A percentile compares a stretch with the other conserved stretches of the same genome.
Evolutionary conservation across 1,140 invertebrate species (phyloP).

Genomic region (Sitodiplosis mosellana): DNA sequence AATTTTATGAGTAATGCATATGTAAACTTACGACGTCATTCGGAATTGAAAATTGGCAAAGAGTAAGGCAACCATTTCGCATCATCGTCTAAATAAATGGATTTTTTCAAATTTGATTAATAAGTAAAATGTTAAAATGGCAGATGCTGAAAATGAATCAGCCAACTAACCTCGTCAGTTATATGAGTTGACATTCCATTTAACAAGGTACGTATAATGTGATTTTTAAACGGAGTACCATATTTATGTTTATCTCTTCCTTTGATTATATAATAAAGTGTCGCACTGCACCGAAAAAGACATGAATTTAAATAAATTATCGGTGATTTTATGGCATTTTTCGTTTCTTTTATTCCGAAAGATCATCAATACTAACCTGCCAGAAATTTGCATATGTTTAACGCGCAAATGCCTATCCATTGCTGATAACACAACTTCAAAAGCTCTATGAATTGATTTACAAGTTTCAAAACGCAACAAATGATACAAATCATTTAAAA

Average conservation of each 20-base stretch:
- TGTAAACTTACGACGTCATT: constrained; percentile 66
- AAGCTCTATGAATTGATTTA: constrained; percentile 45
- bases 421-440: constrained; percentile 61
- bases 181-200: constrained; percentile 75
- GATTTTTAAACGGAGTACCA: constrained; percentile 47
- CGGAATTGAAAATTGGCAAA: constrained; percentile 90
- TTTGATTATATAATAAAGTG: constrained; percentile 87
- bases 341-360: neutral
- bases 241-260: constrained; percentile 50
- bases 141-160: too few species aligned
- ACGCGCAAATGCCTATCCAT: constrained; percentile 69
- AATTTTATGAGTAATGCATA: neutral
- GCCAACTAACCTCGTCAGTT: constrained; percentile 37
- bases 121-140: too few species aligned
- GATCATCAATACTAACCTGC: constrained; percentile 38
- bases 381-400: constrained; percentile 82
- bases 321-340: neutral
- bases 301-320: constrained; percentile 3
- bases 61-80: constrained; percentile 82
- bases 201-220: constrained; percentile 60
- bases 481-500: constrained; percentile 84
- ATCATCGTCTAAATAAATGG: constrained; percentile 51
- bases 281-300: constrained; percentile 45
- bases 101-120: too few species aligned
- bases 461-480: constrained; percentile 67